Evolutionary conservation across 2,113 vertebrate genomes (phyloP).

Genomic region (Plecotus auritus): DNA sequence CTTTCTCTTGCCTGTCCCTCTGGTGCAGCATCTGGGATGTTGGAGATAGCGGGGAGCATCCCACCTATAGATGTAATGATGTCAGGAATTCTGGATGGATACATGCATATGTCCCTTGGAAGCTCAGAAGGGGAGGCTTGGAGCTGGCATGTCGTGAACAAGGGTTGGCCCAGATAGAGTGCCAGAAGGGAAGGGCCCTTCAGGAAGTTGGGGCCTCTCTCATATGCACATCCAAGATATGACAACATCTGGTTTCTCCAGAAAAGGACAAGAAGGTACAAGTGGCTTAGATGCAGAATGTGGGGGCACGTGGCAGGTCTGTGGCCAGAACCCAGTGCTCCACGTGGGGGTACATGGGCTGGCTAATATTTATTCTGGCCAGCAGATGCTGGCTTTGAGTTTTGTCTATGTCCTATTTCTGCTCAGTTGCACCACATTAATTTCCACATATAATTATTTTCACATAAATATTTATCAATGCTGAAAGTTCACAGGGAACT

Average conservation of each 20-base stretch:
- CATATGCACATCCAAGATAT: no score
- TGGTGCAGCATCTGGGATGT: no score
- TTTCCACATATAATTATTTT: conserved; percentile 4
- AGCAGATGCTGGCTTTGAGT: background rate
- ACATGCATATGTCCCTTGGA: background rate
- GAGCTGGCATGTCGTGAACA: background rate
- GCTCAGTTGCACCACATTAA: background rate
- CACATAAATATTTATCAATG: background rate
- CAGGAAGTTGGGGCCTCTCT: background rate
- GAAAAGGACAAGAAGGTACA: background rate
- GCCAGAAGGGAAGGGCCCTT: background rate
- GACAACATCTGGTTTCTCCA: background rate
- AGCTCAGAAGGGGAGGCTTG: background rate
- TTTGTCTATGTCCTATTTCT: background rate
- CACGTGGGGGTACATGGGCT: background rate
- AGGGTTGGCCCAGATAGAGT: background rate
- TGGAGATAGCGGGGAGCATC: background rate
- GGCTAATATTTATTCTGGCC: background rate
- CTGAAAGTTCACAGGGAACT: background rate
- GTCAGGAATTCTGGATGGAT: background rate
- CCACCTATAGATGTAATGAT: background rate
- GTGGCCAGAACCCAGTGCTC: background rate
- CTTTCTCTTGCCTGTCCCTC: background rate
- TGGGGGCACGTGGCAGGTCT: no score
- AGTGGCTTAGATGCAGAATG: background rate